phyloP scores from a whole-genome alignment of 1,140 invertebrate genomes.

The Centruroides vittatus region DNA sequence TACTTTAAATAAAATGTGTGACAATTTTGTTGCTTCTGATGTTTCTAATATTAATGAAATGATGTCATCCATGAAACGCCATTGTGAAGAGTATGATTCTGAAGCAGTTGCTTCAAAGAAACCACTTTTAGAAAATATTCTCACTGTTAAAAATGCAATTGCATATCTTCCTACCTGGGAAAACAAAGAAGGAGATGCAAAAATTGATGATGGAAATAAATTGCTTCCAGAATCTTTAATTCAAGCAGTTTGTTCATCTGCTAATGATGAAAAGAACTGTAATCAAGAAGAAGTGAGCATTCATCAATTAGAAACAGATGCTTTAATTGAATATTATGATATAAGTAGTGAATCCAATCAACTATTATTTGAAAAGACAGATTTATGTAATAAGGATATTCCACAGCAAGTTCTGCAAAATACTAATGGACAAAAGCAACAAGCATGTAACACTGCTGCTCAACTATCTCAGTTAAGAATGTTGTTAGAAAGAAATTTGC shows the following conservation, averaged over 20 bases:
- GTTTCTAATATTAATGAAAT: too few species aligned
- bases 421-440: too few species aligned
- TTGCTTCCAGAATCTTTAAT: background rate
- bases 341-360: too few species aligned
- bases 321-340: slow-evolving; percentile 52
- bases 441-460: background rate
- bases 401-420: too few species aligned
- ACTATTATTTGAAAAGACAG: too few species aligned
- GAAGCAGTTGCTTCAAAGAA: background rate
- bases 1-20: too few species aligned
- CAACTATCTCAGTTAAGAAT: slow-evolving; percentile 55
- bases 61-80: background rate
- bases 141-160: too few species aligned
- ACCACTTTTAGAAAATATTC: background rate
- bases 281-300: slow-evolving; percentile 15
- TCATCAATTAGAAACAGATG: slow-evolving; percentile 56
- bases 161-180: too few species aligned
- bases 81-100: background rate
- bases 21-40: too few species aligned
- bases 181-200: background rate
- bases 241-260: background rate
- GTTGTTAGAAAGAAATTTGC: slow-evolving; percentile 50
- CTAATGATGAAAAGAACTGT: too few species aligned
- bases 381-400: too few species aligned
- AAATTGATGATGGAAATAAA: background rate